phyloP scores from a whole-genome alignment of 2,888 invertebrate species.

The Eupsilia transversa region DNA sequence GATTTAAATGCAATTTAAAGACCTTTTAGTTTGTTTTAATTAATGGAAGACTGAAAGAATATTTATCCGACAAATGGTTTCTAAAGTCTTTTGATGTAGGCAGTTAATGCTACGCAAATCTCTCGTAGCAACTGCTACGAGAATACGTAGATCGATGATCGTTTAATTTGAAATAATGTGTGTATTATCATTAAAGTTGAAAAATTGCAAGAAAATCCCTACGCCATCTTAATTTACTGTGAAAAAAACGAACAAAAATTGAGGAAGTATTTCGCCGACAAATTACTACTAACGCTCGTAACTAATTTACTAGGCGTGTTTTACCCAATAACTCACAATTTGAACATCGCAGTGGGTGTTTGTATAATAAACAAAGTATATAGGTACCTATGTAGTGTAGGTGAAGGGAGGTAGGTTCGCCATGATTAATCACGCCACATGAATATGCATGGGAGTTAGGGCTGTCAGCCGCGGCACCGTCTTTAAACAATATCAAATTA shows the following conservation, averaged over 20 bases:
- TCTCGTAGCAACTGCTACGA: constrained; percentile 28
- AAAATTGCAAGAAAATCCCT: constrained; percentile 52
- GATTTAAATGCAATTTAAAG: constrained; percentile 60
- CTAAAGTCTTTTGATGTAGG: constrained; percentile 22
- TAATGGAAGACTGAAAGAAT: constrained; percentile 39
- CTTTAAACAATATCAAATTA: constrained; percentile 88
- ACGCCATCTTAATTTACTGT: constrained; percentile 49
- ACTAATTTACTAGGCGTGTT: constrained; percentile 77
- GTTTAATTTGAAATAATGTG: constrained; percentile 43
- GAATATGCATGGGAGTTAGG: constrained; percentile 88
- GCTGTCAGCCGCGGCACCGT: constrained; percentile 82
- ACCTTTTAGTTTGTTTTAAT: constrained; percentile 53
- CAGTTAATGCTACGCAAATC: constrained; percentile 36
- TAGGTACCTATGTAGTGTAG: constrained; percentile 63
- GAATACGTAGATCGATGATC: constrained; percentile 41
- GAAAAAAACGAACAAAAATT: constrained; percentile 48
- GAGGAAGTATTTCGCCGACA: constrained; percentile 64
- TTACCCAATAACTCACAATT: constrained; percentile 77
- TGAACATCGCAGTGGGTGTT: constrained; percentile 72
- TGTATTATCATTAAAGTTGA: constrained; percentile 46
- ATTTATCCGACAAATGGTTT: constrained; percentile 32
- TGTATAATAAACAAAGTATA: constrained; percentile 72
- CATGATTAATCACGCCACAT: constrained; percentile 88
- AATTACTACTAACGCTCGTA: constrained; percentile 76
- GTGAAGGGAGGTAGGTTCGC: constrained; percentile 72